Base-by-base conservation (phyloP, 2,888 invertebrate species). In the Xanthia icteritia region DNA sequence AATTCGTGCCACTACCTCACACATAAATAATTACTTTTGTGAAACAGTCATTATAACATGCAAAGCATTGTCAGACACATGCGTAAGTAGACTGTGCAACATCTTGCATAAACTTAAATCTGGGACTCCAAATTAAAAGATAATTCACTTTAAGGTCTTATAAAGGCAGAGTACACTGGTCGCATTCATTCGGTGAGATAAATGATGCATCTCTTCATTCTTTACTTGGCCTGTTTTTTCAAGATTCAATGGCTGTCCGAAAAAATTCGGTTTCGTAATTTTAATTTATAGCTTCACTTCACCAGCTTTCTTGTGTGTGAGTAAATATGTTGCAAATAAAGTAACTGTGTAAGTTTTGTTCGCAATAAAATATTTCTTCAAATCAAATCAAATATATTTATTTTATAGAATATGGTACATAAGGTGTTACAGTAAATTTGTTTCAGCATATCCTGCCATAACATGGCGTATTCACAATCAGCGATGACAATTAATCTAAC, bases 21-120 rank as follows among this genome's bases (percentile, higher is more conserved):
- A 86, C 65, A 56, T 74, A 82, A 83, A 85, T 88, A 88, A 89
- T 88, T 86, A 86, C 64, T 79, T 86, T 88, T 89, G 81, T 87
- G 89, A 87, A 89, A 90, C 76, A 84, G 65, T 84, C 85, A 88
- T 87, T 89, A 84, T 84, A 81, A 87, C 81, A 88, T 86, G 85
- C 87, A 86, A 86, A 88, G 82, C 79, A 88, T 87, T 89, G 89
- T 89, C 79, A 84, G 81, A 80, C 78, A 78, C 73, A 86, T 87
- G 84, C 86, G 88, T 88, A 89, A 85, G 88, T 87, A 83, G 84
- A 84, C 72, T 86, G 75, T 86, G 89, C 87, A 92, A 91, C 78
- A 77, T 84, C 82, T 92, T 91, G 89, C 92, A 87, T 77, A 89
- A 90, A 91, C 84, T 82, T 85, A 88, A 86, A 88, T 89, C 75